Percentiles rank a stretch among this genome's conserved stretches.
Evolutionary conservation across 2,888 invertebrate genomes (phyloP).

Genomic region (Amiota mariae): DNA sequence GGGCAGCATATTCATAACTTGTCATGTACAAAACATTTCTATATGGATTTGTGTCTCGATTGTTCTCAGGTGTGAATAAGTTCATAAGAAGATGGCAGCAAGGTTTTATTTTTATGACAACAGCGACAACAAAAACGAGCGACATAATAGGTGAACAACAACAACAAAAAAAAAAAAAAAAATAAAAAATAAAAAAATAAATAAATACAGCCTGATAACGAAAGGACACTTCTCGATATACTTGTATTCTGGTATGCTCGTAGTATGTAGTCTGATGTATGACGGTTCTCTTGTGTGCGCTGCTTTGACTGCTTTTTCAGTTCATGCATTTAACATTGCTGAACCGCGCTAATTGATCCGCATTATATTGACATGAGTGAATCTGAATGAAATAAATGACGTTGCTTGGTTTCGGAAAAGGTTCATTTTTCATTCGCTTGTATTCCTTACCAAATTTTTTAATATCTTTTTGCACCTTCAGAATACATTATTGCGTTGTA

Average conservation of each 20-base stretch:
- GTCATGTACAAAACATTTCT: slow-evolving; percentile 54
- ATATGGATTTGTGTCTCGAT: slow-evolving; percentile 55
- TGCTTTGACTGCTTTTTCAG: slow-evolving; percentile 2
- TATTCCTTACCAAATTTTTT: too few relatives aligned
- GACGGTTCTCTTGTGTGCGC: slow-evolving; percentile 4
- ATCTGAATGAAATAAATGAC: slow-evolving; percentile 65
- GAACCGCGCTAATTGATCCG: slow-evolving; percentile 74
- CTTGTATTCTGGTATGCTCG: not conserved
- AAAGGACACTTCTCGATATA: slow-evolving; percentile 11
- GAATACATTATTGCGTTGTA: too few relatives aligned
- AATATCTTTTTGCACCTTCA: not conserved
- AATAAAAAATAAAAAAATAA: not conserved
- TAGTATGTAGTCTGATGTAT: not conserved
- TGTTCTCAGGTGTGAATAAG: slow-evolving; percentile 74
- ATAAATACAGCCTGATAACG: slow-evolving; percentile 26
- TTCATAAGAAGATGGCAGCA: slow-evolving; percentile 69
- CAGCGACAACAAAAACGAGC: slow-evolving; percentile 35
- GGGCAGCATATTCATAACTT: slow-evolving; percentile 52
- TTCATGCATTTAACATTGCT: slow-evolving; percentile 67
- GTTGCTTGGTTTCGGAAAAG: slow-evolving; percentile 40
- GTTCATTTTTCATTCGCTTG: not conserved
- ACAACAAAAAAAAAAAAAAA: not conserved
- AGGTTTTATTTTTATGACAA: slow-evolving; percentile 53
- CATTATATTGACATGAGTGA: slow-evolving; percentile 73
- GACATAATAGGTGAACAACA: slow-evolving; percentile 12